phyloP scores from a whole-genome alignment of 1,140 invertebrate genomes.

The Teleopsis dalmanni region DNA sequence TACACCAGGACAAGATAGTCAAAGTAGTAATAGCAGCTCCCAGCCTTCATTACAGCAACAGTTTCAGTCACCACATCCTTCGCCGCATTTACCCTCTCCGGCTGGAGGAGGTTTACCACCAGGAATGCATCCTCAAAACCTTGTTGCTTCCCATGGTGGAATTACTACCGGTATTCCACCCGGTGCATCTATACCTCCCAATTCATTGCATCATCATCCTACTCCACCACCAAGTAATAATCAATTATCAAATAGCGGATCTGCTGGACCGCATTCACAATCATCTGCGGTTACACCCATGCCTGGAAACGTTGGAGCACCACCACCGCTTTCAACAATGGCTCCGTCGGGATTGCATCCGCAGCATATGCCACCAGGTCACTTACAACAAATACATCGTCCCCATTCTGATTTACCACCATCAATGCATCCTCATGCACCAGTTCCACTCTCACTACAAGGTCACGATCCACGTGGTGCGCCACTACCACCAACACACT shows the following conservation, averaged over 20 bases:
- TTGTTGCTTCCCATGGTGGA: constrained; percentile 48
- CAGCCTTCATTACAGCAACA: constrained; percentile 37
- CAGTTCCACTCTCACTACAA: constrained; percentile 35
- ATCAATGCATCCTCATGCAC: constrained; percentile 33
- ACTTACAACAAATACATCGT: constrained; percentile 30
- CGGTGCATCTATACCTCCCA: constrained; percentile 25
- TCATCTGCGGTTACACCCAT: constrained; percentile 28
- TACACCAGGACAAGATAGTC: constrained; percentile 42
- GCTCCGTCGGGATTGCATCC: constrained; percentile 32
- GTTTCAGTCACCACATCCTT: constrained; percentile 41
- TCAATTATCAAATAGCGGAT: background rate
- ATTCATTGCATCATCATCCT: constrained; percentile 10
- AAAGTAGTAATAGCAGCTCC: constrained; percentile 41
- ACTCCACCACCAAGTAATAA: constrained; percentile 5
- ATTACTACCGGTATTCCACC: constrained; percentile 49
- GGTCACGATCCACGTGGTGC: constrained; percentile 28
- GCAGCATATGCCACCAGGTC: constrained; percentile 28
- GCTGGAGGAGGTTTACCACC: constrained; percentile 34
- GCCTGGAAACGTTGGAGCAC: constrained; percentile 18
- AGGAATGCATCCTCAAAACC: constrained; percentile 53
- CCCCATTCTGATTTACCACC: constrained; percentile 34
- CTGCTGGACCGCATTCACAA: constrained; percentile 20
- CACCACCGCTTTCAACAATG: constrained; percentile 33
- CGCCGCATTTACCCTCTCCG: constrained; percentile 38
- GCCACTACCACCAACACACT: constrained; percentile 23